Evolutionary conservation across 2,113 vertebrate species (phyloP).

Genomic region (Myotis lucifugus): DNA sequence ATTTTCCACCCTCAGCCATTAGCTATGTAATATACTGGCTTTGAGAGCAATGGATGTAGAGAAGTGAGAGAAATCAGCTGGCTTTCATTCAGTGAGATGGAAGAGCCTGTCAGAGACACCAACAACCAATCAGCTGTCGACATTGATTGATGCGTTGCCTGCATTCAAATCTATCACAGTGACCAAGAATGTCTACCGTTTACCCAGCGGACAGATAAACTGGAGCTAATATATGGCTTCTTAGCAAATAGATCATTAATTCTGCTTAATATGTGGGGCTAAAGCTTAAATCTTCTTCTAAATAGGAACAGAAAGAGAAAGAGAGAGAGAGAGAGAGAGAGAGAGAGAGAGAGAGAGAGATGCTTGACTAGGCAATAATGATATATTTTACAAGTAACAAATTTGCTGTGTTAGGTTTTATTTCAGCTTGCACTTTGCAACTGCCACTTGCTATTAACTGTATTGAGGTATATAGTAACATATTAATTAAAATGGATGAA

Average conservation of each 20-base stretch:
- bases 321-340: background rate
- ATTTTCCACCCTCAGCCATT: slow-evolving; percentile 86
- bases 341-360: background rate
- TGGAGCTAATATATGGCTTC: slow-evolving; percentile 90
- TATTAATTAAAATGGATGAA: slow-evolving; percentile 88
- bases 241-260: slow-evolving; percentile 94
- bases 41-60: slow-evolving; percentile 88
- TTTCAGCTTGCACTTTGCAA: slow-evolving; percentile 78
- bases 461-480: slow-evolving; percentile 87
- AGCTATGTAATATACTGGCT: slow-evolving; percentile 88
- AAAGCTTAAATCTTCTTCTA: slow-evolving; percentile 85
- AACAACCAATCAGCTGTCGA: slow-evolving; percentile 93
- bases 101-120: slow-evolving; percentile 91
- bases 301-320: slow-evolving; percentile 62
- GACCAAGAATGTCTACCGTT: slow-evolving; percentile 88
- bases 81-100: slow-evolving; percentile 92
- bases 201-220: slow-evolving; percentile 90
- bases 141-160: slow-evolving; percentile 91
- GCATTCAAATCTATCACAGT: slow-evolving; percentile 93
- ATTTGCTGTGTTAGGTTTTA: slow-evolving; percentile 80
- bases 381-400: slow-evolving; percentile 78
- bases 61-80: slow-evolving; percentile 92
- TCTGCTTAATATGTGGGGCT: slow-evolving; percentile 86
- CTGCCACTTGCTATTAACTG: slow-evolving; percentile 85
- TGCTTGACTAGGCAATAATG: slow-evolving; percentile 72